Evolutionary conservation across 2,888 invertebrate genomes (phyloP), one percentile per base, ranked within the genome.

Genomic region (Drosophila kambysellisi): DNA sequence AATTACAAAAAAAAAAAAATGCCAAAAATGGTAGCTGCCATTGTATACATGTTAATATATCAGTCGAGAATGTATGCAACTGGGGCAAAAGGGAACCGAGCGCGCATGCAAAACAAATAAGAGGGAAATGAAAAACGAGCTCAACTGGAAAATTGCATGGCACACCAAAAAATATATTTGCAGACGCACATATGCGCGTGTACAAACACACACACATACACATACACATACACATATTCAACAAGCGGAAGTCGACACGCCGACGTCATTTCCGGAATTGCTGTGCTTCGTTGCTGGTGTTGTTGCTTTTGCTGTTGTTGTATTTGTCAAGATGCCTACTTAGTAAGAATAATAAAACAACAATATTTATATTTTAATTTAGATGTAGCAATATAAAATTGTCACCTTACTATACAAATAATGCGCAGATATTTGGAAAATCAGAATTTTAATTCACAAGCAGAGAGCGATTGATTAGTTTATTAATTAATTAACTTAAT

Each of bases 91-190:
- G 48, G 32, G 43, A 17, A 3, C 20, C 25, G 41, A 70, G 11
- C 48, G 62, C 30, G 70, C 62, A 88, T 86, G 79, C 72, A 90
- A 87, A 90, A 78, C 90, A 87, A 90, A 87, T 88, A 87, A 86
- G 66, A 88, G 68, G 81, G 89, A 90, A 87, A 90, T 90, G 90
- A 88, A 88, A 87, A 88, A 86, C 81, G 87, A 90, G 87, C 90
- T 76, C 89, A 58, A 83, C 83, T 88, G 87, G 86, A 87, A 87
- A 90, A 87, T 88, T 87, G 87, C 88, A 81, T 70, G 71, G 53
- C 58, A 58, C 67, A 63, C 64, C 50, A 70, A 66, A 70, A 77
- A 70, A 63, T n/a, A 30, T 53, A 35, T 32, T 54, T 20, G 60
- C 52, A 69, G 58, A 54, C 56, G 61, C 59, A 59, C 64, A 65